A percentile compares a stretch with the other conserved stretches of the same genome.
Evolutionary conservation across 2,888 invertebrate species (phyloP).

Genomic region (Aplocera efformata): DNA sequence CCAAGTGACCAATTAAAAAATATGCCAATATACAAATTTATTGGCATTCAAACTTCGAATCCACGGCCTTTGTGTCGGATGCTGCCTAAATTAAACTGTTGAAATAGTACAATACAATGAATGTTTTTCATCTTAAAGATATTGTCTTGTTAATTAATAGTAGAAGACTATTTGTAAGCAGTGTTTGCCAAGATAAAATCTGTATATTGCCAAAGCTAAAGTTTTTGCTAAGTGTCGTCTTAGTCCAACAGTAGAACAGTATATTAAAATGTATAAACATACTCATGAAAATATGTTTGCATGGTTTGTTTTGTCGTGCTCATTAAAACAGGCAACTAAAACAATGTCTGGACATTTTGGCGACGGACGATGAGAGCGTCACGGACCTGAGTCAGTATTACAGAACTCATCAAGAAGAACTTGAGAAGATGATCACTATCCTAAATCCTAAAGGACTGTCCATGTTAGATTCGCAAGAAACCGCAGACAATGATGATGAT

Average conservation of each 20-base stretch:
- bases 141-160: no score
- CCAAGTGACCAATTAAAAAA: no score
- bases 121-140: no score
- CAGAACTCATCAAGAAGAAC: constrained; percentile 63
- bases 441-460: constrained; percentile 62
- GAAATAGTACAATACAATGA: no score
- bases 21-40: no score
- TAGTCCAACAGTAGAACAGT: neutral
- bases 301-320: constrained; percentile 68
- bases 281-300: constrained; percentile 69
- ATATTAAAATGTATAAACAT: constrained; percentile 36
- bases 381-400: constrained; percentile 66
- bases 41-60: no score
- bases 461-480: constrained; percentile 60
- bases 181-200: constrained; percentile 2
- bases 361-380: constrained; percentile 66
- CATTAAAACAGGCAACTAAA: constrained; percentile 66
- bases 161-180: neutral
- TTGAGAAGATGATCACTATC: constrained; percentile 59
- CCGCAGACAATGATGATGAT: constrained; percentile 63
- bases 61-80: no score
- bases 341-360: constrained; percentile 83
- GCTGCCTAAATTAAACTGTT: no score
- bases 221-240: constrained; percentile 20
- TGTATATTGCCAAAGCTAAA: constrained; percentile 19